Evolutionary conservation across 2,113 vertebrate genomes (phyloP).

Genomic region (Zosterops japonicus): DNA sequence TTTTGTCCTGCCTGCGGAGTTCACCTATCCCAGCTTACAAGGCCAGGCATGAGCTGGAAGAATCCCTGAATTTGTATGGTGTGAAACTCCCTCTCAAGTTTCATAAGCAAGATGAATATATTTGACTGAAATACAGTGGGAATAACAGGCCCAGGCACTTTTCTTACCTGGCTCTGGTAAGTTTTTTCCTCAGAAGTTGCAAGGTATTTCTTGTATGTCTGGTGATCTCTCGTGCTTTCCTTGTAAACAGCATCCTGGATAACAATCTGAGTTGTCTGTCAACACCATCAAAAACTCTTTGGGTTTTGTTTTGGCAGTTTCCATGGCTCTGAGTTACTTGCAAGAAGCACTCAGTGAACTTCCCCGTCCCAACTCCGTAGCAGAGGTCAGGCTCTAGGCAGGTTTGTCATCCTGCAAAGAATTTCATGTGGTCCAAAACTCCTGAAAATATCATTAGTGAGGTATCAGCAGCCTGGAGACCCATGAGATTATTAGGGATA

Average conservation of each 20-base stretch:
- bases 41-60: neutral
- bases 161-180: neutral
- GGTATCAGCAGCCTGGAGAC: neutral
- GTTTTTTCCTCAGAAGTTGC: neutral
- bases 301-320: neutral
- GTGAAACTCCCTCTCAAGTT: neutral
- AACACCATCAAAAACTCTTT: neutral
- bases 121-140: neutral
- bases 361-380: neutral
- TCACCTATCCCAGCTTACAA: neutral
- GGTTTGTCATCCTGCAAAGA: neutral
- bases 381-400: fast-evolving
- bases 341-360: neutral
- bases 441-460: neutral
- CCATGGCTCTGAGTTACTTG: neutral
- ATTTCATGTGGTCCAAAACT: neutral
- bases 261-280: neutral
- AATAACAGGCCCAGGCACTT: neutral
- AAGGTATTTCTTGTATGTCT: neutral
- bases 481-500: neutral
- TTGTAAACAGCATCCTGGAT: fast-evolving
- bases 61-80: neutral
- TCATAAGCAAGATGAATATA: neutral
- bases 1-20: neutral
- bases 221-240: neutral